phyloP scores from a whole-genome alignment of 2,888 invertebrate species.

The Homarus gammarus region DNA sequence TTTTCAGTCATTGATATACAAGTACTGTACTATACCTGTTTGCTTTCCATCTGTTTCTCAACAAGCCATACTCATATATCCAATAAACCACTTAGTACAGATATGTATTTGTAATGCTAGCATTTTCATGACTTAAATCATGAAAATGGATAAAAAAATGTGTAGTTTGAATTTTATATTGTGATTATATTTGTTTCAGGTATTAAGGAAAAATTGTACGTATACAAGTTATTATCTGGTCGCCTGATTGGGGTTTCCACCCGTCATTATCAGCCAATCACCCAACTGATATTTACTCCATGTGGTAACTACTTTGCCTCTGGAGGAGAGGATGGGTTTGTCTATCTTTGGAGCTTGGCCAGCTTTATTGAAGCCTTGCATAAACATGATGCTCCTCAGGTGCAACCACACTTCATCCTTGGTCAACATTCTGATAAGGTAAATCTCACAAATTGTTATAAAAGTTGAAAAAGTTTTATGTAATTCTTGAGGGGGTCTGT shows the following conservation, averaged over 20 bases:
- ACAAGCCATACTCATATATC: too few relatives aligned
- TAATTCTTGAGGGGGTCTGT: neutral
- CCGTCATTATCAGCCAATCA: constrained; percentile 90
- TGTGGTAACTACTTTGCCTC: constrained; percentile 86
- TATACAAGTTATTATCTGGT: constrained; percentile 88
- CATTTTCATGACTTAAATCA: neutral
- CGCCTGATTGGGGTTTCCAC: constrained; percentile 86
- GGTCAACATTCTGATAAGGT: constrained; percentile 76
- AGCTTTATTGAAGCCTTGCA: constrained; percentile 48
- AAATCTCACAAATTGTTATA: neutral
- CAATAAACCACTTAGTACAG: neutral
- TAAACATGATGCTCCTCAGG: constrained; percentile 50
- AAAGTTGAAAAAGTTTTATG: neutral
- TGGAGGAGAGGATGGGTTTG: constrained; percentile 74
- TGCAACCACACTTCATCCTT: constrained; percentile 63
- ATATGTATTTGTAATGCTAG: neutral
- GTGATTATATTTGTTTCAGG: constrained; percentile 67
- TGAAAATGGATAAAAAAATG: neutral
- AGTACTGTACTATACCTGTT: too few relatives aligned
- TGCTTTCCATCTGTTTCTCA: too few relatives aligned
- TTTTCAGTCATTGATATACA: too few relatives aligned
- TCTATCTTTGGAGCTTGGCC: constrained; percentile 71
- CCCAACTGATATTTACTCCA: constrained; percentile 86
- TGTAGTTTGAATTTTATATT: neutral
- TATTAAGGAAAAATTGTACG: constrained; percentile 88